Percentiles rank a stretch among this genome's conserved stretches.
These are phyloP conservation scores for Parazoanthus swiftii DNA, from an alignment of 92 coral and sea anemone species.

Conservation along the genomic window DNA sequence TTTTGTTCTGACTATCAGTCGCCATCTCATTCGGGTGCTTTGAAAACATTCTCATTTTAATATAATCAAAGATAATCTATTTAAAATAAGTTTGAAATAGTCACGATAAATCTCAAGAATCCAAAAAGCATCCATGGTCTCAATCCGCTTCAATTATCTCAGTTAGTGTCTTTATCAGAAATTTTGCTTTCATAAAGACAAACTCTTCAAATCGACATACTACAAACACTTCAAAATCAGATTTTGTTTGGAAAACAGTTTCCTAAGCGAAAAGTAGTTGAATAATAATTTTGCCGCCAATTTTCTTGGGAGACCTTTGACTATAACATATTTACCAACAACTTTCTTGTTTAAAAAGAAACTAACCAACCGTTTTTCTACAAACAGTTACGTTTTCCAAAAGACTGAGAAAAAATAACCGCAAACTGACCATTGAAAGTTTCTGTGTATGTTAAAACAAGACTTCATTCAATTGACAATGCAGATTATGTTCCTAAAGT, in stretches of 20 bases:
- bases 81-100: no score
- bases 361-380: background rate
- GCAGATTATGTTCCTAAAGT: background rate
- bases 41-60: no score
- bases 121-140: no score
- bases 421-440: background rate
- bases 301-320: background rate
- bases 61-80: no score
- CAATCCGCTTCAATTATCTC: no score
- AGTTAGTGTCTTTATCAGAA: no score
- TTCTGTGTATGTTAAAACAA: no score
- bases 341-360: background rate
- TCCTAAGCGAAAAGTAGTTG: background rate
- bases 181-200: no score
- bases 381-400: no score
- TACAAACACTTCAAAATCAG: background rate
- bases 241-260: background rate
- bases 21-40: background rate
- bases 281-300: slow-evolving; percentile 1
- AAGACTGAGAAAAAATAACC: background rate
- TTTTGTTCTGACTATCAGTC: no score
- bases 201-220: background rate
- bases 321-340: background rate
- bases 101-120: no score
- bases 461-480: background rate